Conservation (phyloP, 1,140 invertebrate species). For the Eulimnadia texana region DNA sequence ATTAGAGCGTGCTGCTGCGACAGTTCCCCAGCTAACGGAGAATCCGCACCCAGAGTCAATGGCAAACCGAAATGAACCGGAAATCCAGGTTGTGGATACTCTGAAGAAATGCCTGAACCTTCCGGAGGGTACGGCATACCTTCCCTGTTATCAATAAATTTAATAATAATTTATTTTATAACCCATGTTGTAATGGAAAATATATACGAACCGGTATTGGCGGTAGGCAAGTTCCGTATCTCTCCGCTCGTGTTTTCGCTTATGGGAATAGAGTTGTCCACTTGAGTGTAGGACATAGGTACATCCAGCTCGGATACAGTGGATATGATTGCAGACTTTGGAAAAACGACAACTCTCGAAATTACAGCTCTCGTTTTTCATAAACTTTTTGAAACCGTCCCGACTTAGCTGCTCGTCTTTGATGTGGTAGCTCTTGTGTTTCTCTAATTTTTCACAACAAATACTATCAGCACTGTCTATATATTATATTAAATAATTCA, state of each 20-base stretch:
- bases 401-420: slow-evolving; percentile 89
- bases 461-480: neutral
- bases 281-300: slow-evolving; percentile 91
- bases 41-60: neutral
- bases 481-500: no score
- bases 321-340: slow-evolving; percentile 91
- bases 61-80: neutral
- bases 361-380: slow-evolving; percentile 88
- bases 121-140: neutral
- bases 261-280: slow-evolving; percentile 93
- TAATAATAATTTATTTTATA: no score
- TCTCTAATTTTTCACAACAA: slow-evolving; percentile 47
- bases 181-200: no score
- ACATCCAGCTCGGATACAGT: slow-evolving; percentile 89
- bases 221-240: slow-evolving; percentile 71
- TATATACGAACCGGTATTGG: slow-evolving; percentile 35
- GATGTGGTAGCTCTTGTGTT: slow-evolving; percentile 96
- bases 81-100: slow-evolving; percentile 1
- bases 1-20: slow-evolving; percentile 6
- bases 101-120: neutral
- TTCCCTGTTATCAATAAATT: slow-evolving; percentile 7
- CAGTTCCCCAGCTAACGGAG: neutral
- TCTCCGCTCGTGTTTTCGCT: slow-evolving; percentile 87
- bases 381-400: slow-evolving; percentile 97
- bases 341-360: slow-evolving; percentile 86